Conservation (phyloP, 2,113 vertebrate genomes). For the Coturnix japonica region DNA sequence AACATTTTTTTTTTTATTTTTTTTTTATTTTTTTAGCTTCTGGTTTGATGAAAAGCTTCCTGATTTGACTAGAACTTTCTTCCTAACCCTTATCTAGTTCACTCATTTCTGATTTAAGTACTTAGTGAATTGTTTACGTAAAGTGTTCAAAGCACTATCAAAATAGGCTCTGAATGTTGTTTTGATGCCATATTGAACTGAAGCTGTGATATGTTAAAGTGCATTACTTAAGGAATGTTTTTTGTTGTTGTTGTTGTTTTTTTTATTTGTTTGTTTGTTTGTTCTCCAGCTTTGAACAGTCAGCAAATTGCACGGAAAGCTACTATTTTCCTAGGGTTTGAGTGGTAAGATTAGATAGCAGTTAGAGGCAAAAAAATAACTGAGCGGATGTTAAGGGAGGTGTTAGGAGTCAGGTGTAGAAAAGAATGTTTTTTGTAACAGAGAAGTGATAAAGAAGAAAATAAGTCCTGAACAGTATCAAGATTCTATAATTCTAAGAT, state of each 20-base stretch:
- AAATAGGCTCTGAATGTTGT: not conserved
- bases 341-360: not conserved
- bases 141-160: not conserved
- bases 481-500: not conserved
- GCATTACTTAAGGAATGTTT: not conserved
- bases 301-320: not conserved
- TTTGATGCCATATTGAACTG: not conserved
- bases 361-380: not conserved
- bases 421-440: not conserved
- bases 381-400: not conserved
- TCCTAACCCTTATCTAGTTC: not conserved
- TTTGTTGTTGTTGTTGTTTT: not conserved
- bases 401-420: not conserved
- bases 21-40: not conserved
- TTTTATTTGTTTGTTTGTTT: not conserved
- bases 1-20: not conserved
- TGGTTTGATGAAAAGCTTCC: not conserved
- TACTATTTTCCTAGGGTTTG: not conserved
- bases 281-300: not conserved
- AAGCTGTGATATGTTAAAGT: not conserved
- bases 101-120: not conserved
- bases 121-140: not conserved
- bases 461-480: not conserved
- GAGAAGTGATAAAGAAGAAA: not conserved
- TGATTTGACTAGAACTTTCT: not conserved